phyloP scores from a whole-genome alignment of 2,888 invertebrate genomes.

The Campoletis raptor region DNA sequence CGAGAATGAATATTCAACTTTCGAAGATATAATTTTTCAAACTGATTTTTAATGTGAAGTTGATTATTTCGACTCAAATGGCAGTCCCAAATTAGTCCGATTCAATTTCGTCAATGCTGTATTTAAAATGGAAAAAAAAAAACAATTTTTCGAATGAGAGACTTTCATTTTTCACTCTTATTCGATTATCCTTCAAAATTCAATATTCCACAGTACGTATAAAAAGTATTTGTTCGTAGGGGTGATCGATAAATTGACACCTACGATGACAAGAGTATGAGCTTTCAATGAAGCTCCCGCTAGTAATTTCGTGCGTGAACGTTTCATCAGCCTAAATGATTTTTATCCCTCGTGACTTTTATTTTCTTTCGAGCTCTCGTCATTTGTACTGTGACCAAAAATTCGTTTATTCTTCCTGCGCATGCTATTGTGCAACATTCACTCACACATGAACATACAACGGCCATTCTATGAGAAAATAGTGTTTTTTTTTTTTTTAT shows the following conservation, averaged over 20 bases:
- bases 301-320: slow-evolving; percentile 6
- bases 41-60: background rate
- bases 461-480: background rate
- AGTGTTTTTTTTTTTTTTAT: background rate
- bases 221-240: background rate
- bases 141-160: background rate
- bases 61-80: background rate
- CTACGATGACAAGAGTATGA: background rate
- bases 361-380: slow-evolving; percentile 40
- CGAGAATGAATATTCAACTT: background rate
- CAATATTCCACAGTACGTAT: background rate
- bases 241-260: slow-evolving; percentile 15
- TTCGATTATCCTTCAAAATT: background rate
- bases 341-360: slow-evolving; percentile 42
- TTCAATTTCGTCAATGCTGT: background rate
- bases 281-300: slow-evolving; percentile 27
- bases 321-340: slow-evolving; percentile 36
- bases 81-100: background rate
- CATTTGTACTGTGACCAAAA: slow-evolving; percentile 43
- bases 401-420: slow-evolving; percentile 43
- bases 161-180: background rate
- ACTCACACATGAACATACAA: too few species aligned
- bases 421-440: slow-evolving; percentile 3
- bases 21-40: background rate
- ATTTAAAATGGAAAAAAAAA: background rate